These are phyloP conservation scores for Trididemnum nubilum DNA, from an alignment of 23 tunicate genomes.

Conservation along the genomic window DNA sequence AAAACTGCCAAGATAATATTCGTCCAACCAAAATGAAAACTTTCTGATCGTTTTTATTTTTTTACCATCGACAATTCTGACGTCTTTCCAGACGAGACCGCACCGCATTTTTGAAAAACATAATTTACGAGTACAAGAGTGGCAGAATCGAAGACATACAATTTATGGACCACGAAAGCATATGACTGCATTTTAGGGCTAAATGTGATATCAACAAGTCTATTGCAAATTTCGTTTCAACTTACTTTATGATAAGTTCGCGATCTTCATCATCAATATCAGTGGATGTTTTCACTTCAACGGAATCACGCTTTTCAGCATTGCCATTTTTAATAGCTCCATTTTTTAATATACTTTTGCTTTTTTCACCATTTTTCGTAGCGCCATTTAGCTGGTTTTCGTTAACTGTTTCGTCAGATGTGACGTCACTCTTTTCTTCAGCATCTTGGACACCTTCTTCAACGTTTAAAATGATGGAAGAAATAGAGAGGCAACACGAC, in stretches of 20 bases:
- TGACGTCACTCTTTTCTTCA: not conserved
- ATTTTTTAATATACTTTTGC: not conserved
- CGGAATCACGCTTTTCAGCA: not conserved
- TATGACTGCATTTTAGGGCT: too few species aligned
- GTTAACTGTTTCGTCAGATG: not conserved
- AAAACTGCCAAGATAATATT: too few species aligned
- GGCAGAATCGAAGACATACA: too few species aligned
- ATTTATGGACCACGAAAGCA: too few species aligned
- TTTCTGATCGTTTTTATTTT: too few species aligned
- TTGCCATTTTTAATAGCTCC: not conserved
- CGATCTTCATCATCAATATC: constrained; percentile 37
- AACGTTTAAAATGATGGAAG: constrained; percentile 2
- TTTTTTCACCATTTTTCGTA: not conserved
- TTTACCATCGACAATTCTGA: too few species aligned
- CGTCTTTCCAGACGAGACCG: too few species aligned
- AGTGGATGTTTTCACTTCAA: not conserved
- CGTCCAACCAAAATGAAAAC: too few species aligned
- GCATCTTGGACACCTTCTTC: not conserved
- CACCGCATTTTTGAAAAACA: too few species aligned
- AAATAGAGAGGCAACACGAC: constrained; percentile 33
- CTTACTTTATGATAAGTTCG: constrained; percentile 34
- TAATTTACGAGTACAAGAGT: too few species aligned
- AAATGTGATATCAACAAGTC: too few species aligned
- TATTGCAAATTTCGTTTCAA: too few species aligned
- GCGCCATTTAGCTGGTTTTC: not conserved